These are phyloP conservation scores for Epirrhoe alternata DNA, from an alignment of 2,888 invertebrate genomes.

Conservation along the genomic window DNA sequence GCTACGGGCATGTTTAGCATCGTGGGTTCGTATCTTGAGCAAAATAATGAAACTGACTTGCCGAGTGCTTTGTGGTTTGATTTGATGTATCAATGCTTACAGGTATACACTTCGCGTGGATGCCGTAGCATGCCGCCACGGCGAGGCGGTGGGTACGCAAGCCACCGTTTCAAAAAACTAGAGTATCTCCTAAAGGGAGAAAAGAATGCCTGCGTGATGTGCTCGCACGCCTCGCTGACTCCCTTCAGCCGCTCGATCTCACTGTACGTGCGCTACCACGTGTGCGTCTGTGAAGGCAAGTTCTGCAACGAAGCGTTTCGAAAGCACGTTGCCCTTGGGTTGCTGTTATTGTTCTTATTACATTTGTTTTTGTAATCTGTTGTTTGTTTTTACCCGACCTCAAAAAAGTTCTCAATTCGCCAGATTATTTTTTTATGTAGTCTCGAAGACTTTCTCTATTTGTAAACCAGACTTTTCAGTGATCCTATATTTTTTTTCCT, in stretches of 20 bases:
- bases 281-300: conserved; percentile 45
- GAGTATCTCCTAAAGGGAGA: conserved; percentile 34
- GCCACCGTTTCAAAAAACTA: conserved; percentile 37
- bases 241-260: conserved; percentile 45
- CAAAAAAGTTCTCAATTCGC: neutral
- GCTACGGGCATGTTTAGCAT: no score
- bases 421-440: no score
- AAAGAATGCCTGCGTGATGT: conserved; percentile 42
- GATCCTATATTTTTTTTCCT: no score
- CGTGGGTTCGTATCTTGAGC: no score
- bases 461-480: no score
- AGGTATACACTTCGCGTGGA: conserved; percentile 15
- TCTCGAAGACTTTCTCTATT: no score
- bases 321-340: neutral
- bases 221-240: conserved; percentile 48
- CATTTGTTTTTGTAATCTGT: neutral
- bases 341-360: neutral
- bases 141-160: neutral
- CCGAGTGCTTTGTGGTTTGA: no score
- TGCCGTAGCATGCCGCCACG: conserved; percentile 5
- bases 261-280: conserved; percentile 48
- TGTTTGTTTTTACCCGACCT: neutral
- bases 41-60: no score
- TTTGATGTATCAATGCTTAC: neutral
- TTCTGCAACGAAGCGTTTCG: conserved; percentile 45